phyloP scores from a whole-genome alignment of 1,140 invertebrate genomes.

The Platyura marginata region DNA sequence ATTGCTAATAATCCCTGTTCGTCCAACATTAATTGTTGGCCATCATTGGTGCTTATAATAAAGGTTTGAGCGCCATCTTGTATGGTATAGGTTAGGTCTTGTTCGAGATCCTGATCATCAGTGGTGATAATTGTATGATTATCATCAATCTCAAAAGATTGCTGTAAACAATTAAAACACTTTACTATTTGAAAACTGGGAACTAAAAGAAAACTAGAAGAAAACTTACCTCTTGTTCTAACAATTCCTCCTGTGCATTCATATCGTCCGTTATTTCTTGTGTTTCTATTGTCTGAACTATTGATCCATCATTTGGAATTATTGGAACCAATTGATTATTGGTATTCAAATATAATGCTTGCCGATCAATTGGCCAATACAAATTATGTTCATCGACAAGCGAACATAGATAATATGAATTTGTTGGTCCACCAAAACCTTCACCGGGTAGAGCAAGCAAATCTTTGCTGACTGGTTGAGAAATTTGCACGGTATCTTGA shows the following conservation, averaged over 20 bases:
- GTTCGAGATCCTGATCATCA: no score
- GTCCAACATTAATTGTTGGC: constrained; percentile 13
- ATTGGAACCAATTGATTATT: constrained; percentile 34
- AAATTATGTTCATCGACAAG: constrained; percentile 48
- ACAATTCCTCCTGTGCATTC: background rate
- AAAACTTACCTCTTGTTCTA: background rate
- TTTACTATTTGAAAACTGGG: no score
- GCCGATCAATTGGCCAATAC: constrained; percentile 48
- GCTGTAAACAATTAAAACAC: no score
- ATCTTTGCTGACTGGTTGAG: constrained; percentile 33
- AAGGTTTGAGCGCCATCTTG: constrained; percentile 13
- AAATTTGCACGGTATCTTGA: background rate
- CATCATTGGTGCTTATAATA: constrained; percentile 22
- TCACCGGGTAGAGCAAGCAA: constrained; percentile 46
- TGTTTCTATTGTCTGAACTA: background rate
- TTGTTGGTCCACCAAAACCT: constrained; percentile 38
- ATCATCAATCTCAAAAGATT: no score
- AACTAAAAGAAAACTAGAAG: no score
- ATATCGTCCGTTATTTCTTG: background rate
- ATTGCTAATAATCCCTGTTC: constrained; percentile 11
- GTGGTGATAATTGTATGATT: no score
- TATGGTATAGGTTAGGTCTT: no score
- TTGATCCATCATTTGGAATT: background rate
- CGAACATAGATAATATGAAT: constrained; percentile 35
- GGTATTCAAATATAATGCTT: constrained; percentile 33